phyloP scores from a whole-genome alignment of 2,888 invertebrate genomes.

The Neoscelio sp. region DNA sequence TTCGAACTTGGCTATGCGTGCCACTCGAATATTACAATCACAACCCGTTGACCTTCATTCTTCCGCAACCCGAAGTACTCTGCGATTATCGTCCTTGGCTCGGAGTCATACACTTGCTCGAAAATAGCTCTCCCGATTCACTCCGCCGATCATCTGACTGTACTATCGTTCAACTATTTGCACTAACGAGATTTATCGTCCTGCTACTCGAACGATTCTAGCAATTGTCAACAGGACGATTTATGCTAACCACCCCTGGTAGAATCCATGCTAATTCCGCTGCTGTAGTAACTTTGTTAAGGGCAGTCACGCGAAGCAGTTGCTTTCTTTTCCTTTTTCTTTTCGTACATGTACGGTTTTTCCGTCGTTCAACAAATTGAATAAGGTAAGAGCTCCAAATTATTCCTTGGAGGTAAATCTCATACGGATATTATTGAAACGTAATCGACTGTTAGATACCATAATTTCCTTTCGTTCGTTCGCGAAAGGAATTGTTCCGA shows the following conservation, averaged over 20 bases:
- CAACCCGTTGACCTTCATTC: no score
- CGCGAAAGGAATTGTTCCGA: no score
- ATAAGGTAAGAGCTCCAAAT: neutral
- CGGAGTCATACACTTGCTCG: neutral
- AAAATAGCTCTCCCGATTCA: slow-evolving; percentile 12
- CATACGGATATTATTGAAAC: slow-evolving; percentile 6
- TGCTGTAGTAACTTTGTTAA: neutral
- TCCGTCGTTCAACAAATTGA: neutral
- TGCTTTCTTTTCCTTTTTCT: slow-evolving; percentile 3
- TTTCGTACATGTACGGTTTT: neutral
- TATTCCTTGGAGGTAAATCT: slow-evolving; percentile 7
- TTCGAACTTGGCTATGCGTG: no score
- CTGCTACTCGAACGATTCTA: slow-evolving; percentile 25
- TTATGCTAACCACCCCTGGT: slow-evolving; percentile 11
- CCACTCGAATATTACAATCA: no score
- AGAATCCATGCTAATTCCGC: neutral
- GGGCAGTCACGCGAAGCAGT: slow-evolving; percentile 9
- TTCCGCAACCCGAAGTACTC: no score
- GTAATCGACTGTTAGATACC: no score
- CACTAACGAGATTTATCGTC: slow-evolving; percentile 22
- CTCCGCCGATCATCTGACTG: slow-evolving; percentile 15
- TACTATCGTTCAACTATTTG: slow-evolving; percentile 20
- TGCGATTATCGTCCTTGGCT: no score
- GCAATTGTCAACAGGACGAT: slow-evolving; percentile 29
- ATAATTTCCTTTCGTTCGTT: no score